Conservation (phyloP, 2,888 invertebrate species). For the Drosophila kanekoi region DNA sequence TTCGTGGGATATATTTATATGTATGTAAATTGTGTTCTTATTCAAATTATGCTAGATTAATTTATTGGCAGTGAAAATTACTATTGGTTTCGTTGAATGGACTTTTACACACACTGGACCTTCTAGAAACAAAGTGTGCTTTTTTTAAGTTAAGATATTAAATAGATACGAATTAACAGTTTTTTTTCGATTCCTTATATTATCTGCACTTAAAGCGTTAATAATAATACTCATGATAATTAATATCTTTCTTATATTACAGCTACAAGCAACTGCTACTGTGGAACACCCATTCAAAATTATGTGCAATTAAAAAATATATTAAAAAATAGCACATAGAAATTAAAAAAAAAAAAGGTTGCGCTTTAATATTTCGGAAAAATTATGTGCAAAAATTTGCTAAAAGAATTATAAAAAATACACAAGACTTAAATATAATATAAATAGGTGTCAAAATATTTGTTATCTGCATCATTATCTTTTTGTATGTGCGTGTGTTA, state of each 20-base stretch:
- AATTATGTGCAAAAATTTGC: constrained; percentile 31
- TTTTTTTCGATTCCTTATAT: too few species aligned
- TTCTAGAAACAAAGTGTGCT: too few species aligned
- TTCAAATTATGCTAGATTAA: too few species aligned
- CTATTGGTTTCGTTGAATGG: too few species aligned
- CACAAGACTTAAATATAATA: constrained; percentile 15
- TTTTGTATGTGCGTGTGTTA: constrained; percentile 35
- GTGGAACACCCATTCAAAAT: constrained; percentile 12
- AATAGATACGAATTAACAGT: too few species aligned
- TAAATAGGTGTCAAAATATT: constrained; percentile 41
- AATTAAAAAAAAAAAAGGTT: constrained; percentile 1
- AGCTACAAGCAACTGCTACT: constrained; percentile 22
- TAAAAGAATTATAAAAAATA: constrained; percentile 19
- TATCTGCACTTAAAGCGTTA: not conserved
- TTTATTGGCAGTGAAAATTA: too few species aligned
- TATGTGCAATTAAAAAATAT: constrained; percentile 23
- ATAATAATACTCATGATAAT: constrained; percentile 3
- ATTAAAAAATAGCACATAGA: constrained; percentile 7
- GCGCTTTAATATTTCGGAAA: constrained; percentile 16
- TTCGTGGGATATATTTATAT: not conserved
- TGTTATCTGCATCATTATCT: constrained; percentile 26
- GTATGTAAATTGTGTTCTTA: too few species aligned
- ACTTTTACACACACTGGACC: too few species aligned
- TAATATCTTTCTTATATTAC: constrained; percentile 23
- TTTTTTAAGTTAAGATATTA: too few species aligned